These are phyloP conservation scores for Myrmecophaga tridactyla DNA, from an alignment of 2,113 vertebrate genomes.

Conservation along the genomic window DNA sequence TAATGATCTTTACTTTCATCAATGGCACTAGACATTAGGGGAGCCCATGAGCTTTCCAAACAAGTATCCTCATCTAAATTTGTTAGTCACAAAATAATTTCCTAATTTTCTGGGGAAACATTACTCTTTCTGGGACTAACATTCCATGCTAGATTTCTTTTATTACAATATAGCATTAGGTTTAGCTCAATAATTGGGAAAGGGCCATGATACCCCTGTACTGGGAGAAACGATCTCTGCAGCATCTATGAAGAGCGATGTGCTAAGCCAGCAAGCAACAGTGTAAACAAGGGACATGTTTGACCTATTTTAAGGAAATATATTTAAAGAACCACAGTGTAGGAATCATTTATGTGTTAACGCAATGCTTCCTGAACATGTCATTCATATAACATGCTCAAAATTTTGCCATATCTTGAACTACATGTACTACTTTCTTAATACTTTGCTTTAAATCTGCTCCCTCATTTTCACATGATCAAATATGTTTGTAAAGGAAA, in stretches of 20 bases:
- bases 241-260: not conserved
- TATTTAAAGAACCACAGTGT: constrained; percentile 30
- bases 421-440: not conserved
- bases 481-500: constrained; percentile 20
- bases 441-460: not conserved
- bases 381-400: not conserved
- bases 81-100: constrained; percentile 40
- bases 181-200: constrained; percentile 34
- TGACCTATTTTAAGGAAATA: constrained; percentile 55
- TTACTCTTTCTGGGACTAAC: not conserved
- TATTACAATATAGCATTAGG: constrained; percentile 33
- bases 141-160: not conserved
- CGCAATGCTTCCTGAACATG: not conserved
- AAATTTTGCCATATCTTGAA: not conserved
- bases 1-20: not conserved
- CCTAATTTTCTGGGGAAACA: constrained; percentile 9
- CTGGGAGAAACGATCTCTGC: not conserved
- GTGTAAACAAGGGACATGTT: not conserved
- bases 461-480: not conserved
- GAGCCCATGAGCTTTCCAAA: not conserved
- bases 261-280: not conserved
- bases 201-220: not conserved
- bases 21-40: not conserved
- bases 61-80: constrained; percentile 14
- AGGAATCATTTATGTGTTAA: not conserved